phyloP scores from a whole-genome alignment of 2,113 vertebrate genomes.

The Psephotus haematonotus region DNA sequence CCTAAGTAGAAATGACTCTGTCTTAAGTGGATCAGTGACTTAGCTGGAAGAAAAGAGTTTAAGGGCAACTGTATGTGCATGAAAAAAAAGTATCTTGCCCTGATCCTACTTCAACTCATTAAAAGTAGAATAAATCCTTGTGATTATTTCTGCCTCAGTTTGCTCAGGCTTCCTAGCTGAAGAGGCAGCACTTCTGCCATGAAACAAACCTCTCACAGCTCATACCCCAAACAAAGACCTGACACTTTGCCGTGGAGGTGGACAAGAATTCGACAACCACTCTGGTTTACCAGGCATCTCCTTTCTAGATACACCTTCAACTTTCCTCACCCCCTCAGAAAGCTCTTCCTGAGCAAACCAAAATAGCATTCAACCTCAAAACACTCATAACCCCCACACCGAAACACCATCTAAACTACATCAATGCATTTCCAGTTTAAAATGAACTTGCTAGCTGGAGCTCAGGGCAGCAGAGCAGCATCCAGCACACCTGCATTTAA shows the following conservation, averaged over 20 bases:
- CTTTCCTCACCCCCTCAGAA: neutral
- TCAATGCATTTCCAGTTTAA: neutral
- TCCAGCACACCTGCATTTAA: conserved; percentile 1
- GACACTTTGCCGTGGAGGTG: neutral
- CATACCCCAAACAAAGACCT: neutral
- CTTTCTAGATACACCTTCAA: neutral
- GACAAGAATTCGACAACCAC: neutral
- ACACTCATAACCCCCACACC: neutral
- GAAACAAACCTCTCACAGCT: neutral
- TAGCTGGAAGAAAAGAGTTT: neutral
- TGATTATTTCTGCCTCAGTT: neutral
- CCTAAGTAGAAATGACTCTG: neutral
- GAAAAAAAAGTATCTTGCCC: neutral
- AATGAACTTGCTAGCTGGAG: neutral
- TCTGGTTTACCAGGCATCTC: neutral
- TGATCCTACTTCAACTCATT: neutral
- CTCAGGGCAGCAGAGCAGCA: neutral
- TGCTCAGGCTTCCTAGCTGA: neutral
- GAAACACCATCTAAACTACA: neutral
- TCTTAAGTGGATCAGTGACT: neutral
- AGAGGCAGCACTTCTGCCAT: neutral
- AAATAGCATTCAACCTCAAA: neutral
- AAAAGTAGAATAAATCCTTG: neutral
- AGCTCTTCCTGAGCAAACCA: conserved; percentile 15
- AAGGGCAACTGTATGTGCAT: neutral